Conservation (phyloP, 2,888 invertebrate species). For the Eucriotettix oculatus region DNA sequence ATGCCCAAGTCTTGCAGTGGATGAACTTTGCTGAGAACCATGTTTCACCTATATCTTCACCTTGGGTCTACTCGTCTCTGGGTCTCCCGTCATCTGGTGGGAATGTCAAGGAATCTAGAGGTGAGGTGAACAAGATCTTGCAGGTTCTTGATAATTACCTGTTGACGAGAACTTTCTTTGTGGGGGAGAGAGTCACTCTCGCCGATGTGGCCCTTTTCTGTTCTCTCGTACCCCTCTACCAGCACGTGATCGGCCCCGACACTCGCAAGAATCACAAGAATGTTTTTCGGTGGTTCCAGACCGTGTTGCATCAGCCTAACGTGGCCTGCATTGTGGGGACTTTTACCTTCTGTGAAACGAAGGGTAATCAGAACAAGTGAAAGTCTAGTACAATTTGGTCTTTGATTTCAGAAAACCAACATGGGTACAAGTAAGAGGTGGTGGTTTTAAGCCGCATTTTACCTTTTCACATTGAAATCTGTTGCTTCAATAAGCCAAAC, state of each 20-base stretch:
- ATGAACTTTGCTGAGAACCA: constrained; percentile 24
- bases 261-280: constrained; percentile 20
- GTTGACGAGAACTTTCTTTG: constrained; percentile 24
- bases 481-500: too few relatives aligned
- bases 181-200: constrained; percentile 25
- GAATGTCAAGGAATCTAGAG: constrained; percentile 13
- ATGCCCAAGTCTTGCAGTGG: constrained; percentile 28
- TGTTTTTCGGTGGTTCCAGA: constrained; percentile 27
- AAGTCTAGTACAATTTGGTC: too few relatives aligned
- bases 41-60: constrained; percentile 21
- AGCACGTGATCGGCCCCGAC: constrained; percentile 18
- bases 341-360: constrained; percentile 6
- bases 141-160: constrained; percentile 21
- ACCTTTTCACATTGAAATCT: too few relatives aligned
- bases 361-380: too few relatives aligned
- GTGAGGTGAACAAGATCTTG: constrained; percentile 19
- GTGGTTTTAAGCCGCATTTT: too few relatives aligned
- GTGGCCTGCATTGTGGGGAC: constrained; percentile 18
- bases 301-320: constrained; percentile 24
- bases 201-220: constrained; percentile 25
- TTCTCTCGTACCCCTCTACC: constrained; percentile 22
- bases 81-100: constrained; percentile 8
- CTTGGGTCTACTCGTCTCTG: constrained; percentile 17
- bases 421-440: too few relatives aligned
- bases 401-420: too few relatives aligned